A percentile compares a stretch with the other conserved stretches of the same genome.
Conservation (phyloP, 1,140 invertebrate species). For the Acromyrmex echinatior region DNA sequence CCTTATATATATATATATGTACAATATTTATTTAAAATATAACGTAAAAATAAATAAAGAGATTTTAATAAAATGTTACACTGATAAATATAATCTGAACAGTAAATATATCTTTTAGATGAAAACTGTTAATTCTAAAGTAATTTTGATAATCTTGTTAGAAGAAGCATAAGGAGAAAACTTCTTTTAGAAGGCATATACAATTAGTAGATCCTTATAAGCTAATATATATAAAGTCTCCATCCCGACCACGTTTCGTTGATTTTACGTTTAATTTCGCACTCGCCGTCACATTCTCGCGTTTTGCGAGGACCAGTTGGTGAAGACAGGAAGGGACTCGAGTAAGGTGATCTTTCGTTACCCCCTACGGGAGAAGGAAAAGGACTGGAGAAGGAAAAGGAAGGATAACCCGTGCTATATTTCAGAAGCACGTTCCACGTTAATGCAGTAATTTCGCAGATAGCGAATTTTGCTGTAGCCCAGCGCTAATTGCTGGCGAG, state of each 20-base stretch:
- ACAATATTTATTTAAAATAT: not conserved
- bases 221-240: not conserved
- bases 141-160: not conserved
- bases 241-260: slow-evolving; percentile 57
- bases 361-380: not conserved
- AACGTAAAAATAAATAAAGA: not conserved
- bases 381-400: not conserved
- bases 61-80: not conserved
- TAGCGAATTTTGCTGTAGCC: slow-evolving; percentile 57
- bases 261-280: slow-evolving; percentile 73
- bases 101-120: not conserved
- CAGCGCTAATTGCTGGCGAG: slow-evolving; percentile 60
- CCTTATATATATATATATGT: too few relatives aligned
- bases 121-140: not conserved
- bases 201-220: not conserved
- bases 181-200: not conserved
- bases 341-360: slow-evolving; percentile 37
- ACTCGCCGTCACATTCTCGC: slow-evolving; percentile 54
- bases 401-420: slow-evolving; percentile 57
- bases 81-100: not conserved
- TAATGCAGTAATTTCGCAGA: slow-evolving; percentile 67
- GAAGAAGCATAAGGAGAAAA: not conserved
- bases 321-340: slow-evolving; percentile 36
- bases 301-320: slow-evolving; percentile 17
- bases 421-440: slow-evolving; percentile 68